A percentile compares a stretch with the other conserved stretches of the same genome.
phyloP scores from a whole-genome alignment of 2,888 invertebrate genomes.

The Aelia acuminata region DNA sequence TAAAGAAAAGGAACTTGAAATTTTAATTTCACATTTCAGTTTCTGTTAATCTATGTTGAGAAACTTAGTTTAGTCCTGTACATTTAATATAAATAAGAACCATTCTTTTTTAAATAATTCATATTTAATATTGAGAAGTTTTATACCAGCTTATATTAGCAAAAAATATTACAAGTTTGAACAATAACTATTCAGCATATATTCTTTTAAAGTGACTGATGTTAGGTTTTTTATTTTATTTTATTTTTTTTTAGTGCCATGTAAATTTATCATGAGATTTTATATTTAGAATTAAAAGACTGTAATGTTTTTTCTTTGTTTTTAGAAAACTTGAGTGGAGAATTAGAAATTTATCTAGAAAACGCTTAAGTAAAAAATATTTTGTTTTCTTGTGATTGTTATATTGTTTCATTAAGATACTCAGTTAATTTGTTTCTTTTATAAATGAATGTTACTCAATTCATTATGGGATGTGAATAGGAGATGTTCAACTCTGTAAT shows the following conservation, averaged over 20 bases:
- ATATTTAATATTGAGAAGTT: background rate
- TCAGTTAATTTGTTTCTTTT: background rate
- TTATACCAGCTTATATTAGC: background rate
- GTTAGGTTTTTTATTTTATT: too few relatives aligned
- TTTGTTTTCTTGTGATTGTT: background rate
- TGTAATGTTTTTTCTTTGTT: background rate
- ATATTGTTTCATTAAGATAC: background rate
- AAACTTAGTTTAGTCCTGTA: background rate
- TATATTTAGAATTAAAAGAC: slow-evolving; percentile 26
- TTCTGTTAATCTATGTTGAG: background rate
- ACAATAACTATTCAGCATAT: slow-evolving; percentile 12
- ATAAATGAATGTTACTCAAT: background rate
- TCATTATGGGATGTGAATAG: background rate
- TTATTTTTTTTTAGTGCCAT: slow-evolving; percentile 43
- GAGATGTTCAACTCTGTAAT: background rate
- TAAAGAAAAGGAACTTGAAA: background rate
- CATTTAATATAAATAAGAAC: background rate
- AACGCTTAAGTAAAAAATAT: background rate
- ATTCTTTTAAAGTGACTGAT: slow-evolving; percentile 6
- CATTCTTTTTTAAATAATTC: background rate
- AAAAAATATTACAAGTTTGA: background rate
- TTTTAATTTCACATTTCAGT: slow-evolving; percentile 5
- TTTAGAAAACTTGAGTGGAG: slow-evolving; percentile 65
- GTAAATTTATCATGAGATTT: slow-evolving; percentile 23
- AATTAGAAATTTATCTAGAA: slow-evolving; percentile 2